phyloP scores from a whole-genome alignment of 2,797 vertebrate genomes.

The Choloepus didactylus region DNA sequence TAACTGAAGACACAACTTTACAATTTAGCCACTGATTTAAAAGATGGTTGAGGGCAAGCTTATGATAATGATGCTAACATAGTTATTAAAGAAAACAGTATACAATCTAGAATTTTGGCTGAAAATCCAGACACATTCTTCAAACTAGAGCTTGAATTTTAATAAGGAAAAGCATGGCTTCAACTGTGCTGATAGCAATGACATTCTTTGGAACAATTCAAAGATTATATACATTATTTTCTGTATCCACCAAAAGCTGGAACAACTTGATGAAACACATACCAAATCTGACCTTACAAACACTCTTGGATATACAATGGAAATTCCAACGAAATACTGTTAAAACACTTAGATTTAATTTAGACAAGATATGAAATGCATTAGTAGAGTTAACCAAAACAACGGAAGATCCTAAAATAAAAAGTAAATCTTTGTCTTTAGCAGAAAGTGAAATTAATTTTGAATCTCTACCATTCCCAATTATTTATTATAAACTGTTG shows the following conservation, averaged over 20 bases:
- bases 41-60: background rate
- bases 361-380: slow-evolving; percentile 26
- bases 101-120: background rate
- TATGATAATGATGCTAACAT: background rate
- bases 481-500: background rate
- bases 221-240: background rate
- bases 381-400: slow-evolving; percentile 7
- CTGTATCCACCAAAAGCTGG: background rate
- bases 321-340: slow-evolving; percentile 29
- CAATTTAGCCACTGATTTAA: slow-evolving; percentile 29
- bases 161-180: background rate
- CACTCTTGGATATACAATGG: background rate
- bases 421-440: background rate
- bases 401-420: background rate
- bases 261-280: background rate
- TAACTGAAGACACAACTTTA: background rate
- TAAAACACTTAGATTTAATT: slow-evolving; percentile 40
- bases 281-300: background rate
- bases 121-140: background rate
- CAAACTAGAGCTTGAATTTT: slow-evolving; percentile 9
- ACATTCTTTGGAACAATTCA: background rate
- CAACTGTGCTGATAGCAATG: background rate
- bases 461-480: background rate
- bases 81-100: background rate
- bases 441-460: background rate